phyloP scores from a whole-genome alignment of 2,888 invertebrate species.

The Euzetes globulus region DNA sequence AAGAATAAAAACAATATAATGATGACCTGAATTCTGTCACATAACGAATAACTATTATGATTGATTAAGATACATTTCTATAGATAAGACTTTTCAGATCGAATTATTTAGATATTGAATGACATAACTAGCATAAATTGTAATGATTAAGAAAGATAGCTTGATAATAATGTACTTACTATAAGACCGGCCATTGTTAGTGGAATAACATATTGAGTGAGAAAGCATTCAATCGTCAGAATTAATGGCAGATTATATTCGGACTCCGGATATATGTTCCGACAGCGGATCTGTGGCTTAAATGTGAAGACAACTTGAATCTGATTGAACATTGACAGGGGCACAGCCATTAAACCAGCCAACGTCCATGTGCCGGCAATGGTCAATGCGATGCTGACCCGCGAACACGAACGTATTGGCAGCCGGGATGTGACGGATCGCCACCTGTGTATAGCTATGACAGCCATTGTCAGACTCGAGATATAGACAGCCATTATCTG shows the following conservation, averaged over 20 bases:
- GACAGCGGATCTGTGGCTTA: constrained; percentile 26
- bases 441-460: constrained; percentile 49
- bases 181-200: background rate
- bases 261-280: constrained; percentile 36
- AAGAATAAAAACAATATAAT: too few species aligned
- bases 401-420: background rate
- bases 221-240: background rate
- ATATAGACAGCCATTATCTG: constrained; percentile 46
- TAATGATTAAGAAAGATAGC: too few species aligned
- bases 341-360: constrained; percentile 31
- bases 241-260: background rate
- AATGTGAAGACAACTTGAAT: constrained; percentile 4
- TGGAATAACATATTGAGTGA: background rate
- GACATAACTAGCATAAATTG: too few species aligned
- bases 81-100: too few species aligned
- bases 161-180: background rate
- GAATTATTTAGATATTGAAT: too few species aligned
- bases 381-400: background rate
- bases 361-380: constrained; percentile 44
- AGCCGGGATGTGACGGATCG: background rate
- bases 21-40: too few species aligned
- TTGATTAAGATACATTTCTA: too few species aligned
- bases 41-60: too few species aligned
- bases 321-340: constrained; percentile 32
- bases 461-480: constrained; percentile 50